A percentile compares a stretch with the other conserved stretches of the same genome.
Evolutionary conservation across 2,888 invertebrate species (phyloP).

Genomic region (Plagodis dolabraria): DNA sequence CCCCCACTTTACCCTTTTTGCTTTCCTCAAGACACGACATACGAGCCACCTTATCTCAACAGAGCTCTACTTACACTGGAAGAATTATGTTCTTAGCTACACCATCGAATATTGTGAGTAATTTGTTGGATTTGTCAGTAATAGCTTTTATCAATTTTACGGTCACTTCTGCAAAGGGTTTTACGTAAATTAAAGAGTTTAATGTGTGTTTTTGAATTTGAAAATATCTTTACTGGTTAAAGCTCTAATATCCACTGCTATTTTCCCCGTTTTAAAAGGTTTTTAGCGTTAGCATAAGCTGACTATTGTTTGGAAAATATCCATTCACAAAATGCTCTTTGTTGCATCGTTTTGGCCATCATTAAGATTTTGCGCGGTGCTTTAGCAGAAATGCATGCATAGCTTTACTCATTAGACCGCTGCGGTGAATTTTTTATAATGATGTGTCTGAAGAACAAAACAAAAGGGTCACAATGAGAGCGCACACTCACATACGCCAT

Average conservation of each 20-base stretch:
- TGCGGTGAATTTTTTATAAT: conserved; percentile 70
- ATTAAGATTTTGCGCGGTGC: conserved; percentile 45
- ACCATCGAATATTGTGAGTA: conserved; percentile 53
- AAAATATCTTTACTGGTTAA: background rate
- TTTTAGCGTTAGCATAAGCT: background rate
- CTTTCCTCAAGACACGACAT: background rate
- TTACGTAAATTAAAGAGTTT: conserved; percentile 13
- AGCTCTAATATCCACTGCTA: background rate
- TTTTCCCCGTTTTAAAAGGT: background rate
- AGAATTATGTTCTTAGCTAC: conserved; percentile 46
- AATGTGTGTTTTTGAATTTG: conserved; percentile 9
- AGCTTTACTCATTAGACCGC: conserved; percentile 69
- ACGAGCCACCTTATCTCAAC: conserved; percentile 3
- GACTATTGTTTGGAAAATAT: conserved; percentile 13
- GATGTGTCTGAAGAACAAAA: conserved; percentile 56
- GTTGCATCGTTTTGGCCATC: conserved; percentile 34
- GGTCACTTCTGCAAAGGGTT: conserved; percentile 36
- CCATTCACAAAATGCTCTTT: conserved; percentile 21
- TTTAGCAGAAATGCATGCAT: conserved; percentile 37
- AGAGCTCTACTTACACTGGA: conserved; percentile 39
- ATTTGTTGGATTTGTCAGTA: conserved; percentile 50
- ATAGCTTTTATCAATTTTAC: conserved; percentile 50
- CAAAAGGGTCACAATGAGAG: conserved; percentile 71
- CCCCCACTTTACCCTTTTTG: conserved; percentile 21
- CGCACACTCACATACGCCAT: conserved; percentile 73